A percentile compares a stretch with the other conserved stretches of the same genome.
Conservation (phyloP, 1,140 invertebrate species). For the Dolichoris vasculosae region DNA sequence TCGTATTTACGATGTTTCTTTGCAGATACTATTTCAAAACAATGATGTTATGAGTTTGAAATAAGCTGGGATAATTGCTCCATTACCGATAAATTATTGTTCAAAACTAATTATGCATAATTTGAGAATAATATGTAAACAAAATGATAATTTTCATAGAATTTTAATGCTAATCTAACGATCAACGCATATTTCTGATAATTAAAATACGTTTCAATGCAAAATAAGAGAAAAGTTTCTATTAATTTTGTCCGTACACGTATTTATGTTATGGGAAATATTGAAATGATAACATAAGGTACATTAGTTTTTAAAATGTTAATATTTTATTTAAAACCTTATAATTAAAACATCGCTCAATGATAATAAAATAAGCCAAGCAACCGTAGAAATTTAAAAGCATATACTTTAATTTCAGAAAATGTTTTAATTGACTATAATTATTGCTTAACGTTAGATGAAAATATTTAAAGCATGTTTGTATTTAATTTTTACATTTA, state of each 20-base stretch:
- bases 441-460: no score
- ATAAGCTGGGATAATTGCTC: background rate
- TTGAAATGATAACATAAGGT: background rate
- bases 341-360: background rate
- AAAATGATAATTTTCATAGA: background rate
- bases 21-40: background rate
- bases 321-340: background rate
- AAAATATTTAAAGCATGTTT: no score
- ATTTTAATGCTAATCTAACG: background rate
- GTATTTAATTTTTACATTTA: no score
- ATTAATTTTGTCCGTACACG: background rate
- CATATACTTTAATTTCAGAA: no score
- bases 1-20: background rate
- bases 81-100: background rate
- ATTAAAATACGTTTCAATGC: background rate
- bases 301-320: background rate
- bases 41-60: background rate
- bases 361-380: no score
- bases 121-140: background rate
- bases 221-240: background rate
- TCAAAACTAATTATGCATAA: background rate
- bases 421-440: no score
- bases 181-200: background rate
- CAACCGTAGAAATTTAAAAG: no score
- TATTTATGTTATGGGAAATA: background rate